Percentiles rank a stretch among this genome's conserved stretches.
Evolutionary conservation across 2,888 invertebrate species (phyloP).

Genomic region (Drosophila pseudotalamancana): DNA sequence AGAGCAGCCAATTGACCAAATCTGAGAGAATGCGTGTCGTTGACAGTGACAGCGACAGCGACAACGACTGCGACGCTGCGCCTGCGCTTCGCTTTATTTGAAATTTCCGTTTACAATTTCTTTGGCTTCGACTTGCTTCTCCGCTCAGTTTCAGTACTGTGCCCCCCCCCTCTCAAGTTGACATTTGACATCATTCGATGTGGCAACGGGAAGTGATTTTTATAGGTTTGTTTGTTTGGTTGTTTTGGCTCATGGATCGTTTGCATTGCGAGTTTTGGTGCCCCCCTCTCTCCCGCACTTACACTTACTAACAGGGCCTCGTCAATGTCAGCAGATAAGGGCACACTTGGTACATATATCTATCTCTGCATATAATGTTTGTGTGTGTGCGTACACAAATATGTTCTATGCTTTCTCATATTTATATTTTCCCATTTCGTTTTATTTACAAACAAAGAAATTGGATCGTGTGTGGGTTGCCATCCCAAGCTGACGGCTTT

Average conservation of each 20-base stretch:
- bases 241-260: slow-evolving; percentile 50
- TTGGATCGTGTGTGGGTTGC: slow-evolving; percentile 47
- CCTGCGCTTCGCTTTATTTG: slow-evolving; percentile 62
- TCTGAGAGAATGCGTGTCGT: slow-evolving; percentile 24
- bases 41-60: slow-evolving; percentile 17
- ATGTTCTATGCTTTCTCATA: slow-evolving; percentile 28
- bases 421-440: slow-evolving; percentile 34
- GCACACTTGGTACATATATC: slow-evolving; percentile 11
- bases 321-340: slow-evolving; percentile 56
- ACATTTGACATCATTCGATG: slow-evolving; percentile 69
- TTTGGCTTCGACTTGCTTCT: slow-evolving; percentile 51
- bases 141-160: slow-evolving; percentile 14
- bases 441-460: slow-evolving; percentile 58
- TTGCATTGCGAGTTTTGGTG: slow-evolving; percentile 31
- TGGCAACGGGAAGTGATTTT: slow-evolving; percentile 71
- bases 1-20: slow-evolving; percentile 57
- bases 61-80: slow-evolving; percentile 26
- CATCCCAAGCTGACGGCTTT: slow-evolving; percentile 25
- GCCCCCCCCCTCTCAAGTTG: slow-evolving; percentile 29
- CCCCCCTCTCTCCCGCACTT: slow-evolving; percentile 5
- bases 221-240: slow-evolving; percentile 66
- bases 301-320: slow-evolving; percentile 12
- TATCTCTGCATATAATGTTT: background rate
- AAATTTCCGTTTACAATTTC: slow-evolving; percentile 71
- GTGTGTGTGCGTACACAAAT: background rate